These are phyloP conservation scores for Drosophila punjabiensis DNA, from an alignment of 1,140 invertebrate genomes.

Conservation along the genomic window DNA sequence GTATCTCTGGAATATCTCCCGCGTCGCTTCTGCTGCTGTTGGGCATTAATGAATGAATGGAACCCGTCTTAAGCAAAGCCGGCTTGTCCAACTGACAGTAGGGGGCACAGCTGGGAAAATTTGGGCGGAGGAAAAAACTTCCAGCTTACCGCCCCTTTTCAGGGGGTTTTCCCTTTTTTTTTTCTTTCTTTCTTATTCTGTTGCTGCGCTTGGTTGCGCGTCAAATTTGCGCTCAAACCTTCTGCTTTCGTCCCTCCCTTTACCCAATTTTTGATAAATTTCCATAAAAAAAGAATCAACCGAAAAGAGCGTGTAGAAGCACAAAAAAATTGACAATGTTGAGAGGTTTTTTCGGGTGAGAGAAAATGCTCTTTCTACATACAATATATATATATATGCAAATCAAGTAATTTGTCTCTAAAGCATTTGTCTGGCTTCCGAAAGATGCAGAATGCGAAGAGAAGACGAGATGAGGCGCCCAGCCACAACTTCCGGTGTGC, in stretches of 20 bases:
- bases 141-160: background rate
- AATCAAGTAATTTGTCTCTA: constrained; percentile 81
- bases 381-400: constrained; percentile 60
- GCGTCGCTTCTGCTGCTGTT: constrained; percentile 43
- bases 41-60: constrained; percentile 75
- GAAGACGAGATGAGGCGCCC: constrained; percentile 52
- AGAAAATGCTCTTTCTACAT: constrained; percentile 33
- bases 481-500: constrained; percentile 80
- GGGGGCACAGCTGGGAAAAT: constrained; percentile 34
- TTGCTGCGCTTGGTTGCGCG: constrained; percentile 70
- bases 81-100: constrained; percentile 51
- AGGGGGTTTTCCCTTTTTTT: background rate
- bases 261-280: constrained; percentile 63
- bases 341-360: constrained; percentile 66
- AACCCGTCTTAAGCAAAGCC: constrained; percentile 62
- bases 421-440: constrained; percentile 62
- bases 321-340: constrained; percentile 75
- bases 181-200: constrained; percentile 22
- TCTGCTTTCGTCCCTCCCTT: background rate
- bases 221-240: constrained; percentile 66
- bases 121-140: constrained; percentile 9
- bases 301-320: constrained; percentile 35
- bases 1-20: constrained; percentile 60
- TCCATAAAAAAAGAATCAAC: constrained; percentile 71
- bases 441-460: constrained; percentile 24